phyloP scores from a whole-genome alignment of 2,888 invertebrate genomes.

The Cephus sareptanus region DNA sequence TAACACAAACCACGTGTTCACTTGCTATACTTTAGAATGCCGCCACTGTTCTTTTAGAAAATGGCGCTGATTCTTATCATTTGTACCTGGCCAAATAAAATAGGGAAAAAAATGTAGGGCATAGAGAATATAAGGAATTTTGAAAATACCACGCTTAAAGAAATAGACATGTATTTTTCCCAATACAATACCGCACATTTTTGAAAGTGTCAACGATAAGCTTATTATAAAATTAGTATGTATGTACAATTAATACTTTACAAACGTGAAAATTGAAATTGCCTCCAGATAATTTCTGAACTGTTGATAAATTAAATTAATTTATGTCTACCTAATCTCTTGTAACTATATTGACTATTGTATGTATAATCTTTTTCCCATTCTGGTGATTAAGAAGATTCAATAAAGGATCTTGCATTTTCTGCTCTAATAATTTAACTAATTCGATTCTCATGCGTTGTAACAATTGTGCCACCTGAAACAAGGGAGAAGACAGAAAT shows the following conservation, averaged over 20 bases:
- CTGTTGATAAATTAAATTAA: not conserved
- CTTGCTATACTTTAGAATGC: too few species aligned
- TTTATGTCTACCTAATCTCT: slow-evolving; percentile 63
- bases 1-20: too few species aligned
- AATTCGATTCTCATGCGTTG: slow-evolving; percentile 82
- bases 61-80: too few species aligned
- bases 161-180: slow-evolving; percentile 9
- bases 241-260: not conserved
- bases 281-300: not conserved
- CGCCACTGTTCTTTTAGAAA: too few species aligned
- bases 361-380: slow-evolving; percentile 80
- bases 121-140: not conserved
- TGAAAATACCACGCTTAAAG: not conserved
- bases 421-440: slow-evolving; percentile 81
- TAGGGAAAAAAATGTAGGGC: not conserved
- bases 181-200: not conserved
- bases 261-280: not conserved
- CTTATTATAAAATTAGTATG: not conserved
- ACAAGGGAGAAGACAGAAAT: slow-evolving; percentile 19
- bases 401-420: slow-evolving; percentile 84
- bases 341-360: slow-evolving; percentile 78
- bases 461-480: slow-evolving; percentile 83
- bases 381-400: slow-evolving; percentile 80
- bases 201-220: not conserved
- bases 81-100: too few species aligned